Base-by-base conservation (phyloP, 2,888 invertebrate genomes). In the Pseudanteris insignis region DNA sequence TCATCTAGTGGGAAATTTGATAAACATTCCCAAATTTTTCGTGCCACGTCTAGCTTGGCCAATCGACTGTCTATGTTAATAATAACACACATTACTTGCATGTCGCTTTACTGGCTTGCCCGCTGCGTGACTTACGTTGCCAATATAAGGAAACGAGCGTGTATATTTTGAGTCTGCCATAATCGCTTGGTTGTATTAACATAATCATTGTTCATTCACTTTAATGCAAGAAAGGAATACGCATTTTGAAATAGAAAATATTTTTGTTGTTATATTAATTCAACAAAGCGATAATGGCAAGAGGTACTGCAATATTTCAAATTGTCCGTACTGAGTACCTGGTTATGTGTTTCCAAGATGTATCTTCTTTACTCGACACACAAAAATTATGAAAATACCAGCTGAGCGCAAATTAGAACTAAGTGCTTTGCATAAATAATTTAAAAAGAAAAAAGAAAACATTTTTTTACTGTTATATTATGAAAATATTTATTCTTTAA, bases 401-500 rank as follows among this genome's bases (percentile, higher is more conserved):
- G 48, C 50, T 38, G 21, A 15, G 40, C 13, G 44, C 51, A 25
- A 47, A 66, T 48, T 47, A 40, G 34, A 28, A 67, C 34, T 67
- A 54, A 40, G 46, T 46, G 47, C 47, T 60, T 60, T 47, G 51
- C 40, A 34, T n/a, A n/a, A n/a, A n/a, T n/a, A n/a, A n/a, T n/a
- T n/a, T n/a, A n/a, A n/a, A n/a, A n/a, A n/a, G n/a, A 33, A 30
- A 32, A 37, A 14, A 41, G 11, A 7, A 51, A 24, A 41, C 5
- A 26, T 26, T 57, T 57, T 69, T 68, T 64, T 63, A 71, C 66
- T 68, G 58, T 70, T 75, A 73, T 74, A 70, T 73, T 47, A 50
- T 64, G 61, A 65, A 69, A 67, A 69, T 64, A 64, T 70, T 67
- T 69, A 69, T 72, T 72, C 69, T 72, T 72, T 47, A 64, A 75